Conservation (phyloP, 2,888 invertebrate species). For the Orchestes rusci region DNA sequence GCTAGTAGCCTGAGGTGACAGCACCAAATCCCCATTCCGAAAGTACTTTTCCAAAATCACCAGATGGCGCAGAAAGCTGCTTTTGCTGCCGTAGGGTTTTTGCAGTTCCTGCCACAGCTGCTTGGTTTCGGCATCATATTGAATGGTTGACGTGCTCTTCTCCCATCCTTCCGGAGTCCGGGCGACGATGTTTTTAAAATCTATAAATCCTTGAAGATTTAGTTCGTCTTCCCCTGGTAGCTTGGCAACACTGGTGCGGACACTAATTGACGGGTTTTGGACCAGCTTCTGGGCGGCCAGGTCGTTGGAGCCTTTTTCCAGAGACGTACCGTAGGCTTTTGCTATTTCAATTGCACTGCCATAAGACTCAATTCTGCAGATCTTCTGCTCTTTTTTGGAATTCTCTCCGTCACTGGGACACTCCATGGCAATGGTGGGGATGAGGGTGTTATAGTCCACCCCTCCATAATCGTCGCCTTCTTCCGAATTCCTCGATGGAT, state of each 20-base stretch:
- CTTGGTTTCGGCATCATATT: constrained; percentile 77
- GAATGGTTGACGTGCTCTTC: constrained; percentile 68
- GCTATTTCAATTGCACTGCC: constrained; percentile 28
- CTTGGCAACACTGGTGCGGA: no score
- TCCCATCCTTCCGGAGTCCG: constrained; percentile 81
- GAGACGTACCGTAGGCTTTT: constrained; percentile 18
- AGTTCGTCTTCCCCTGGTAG: constrained; percentile 67
- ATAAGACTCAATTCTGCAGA: no score
- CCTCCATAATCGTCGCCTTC: constrained; percentile 36
- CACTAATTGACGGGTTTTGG: constrained; percentile 24
- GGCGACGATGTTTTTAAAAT: constrained; percentile 64
- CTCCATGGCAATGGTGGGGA: constrained; percentile 40
- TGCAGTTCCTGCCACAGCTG: constrained; percentile 75
- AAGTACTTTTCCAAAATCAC: constrained; percentile 78
- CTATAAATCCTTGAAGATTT: constrained; percentile 66
- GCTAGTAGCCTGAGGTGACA: constrained; percentile 65
- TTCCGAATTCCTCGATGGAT: constrained; percentile 31
- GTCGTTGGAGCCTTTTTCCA: constrained; percentile 43
- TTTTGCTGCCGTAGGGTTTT: constrained; percentile 81
- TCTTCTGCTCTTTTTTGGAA: constrained; percentile 23
- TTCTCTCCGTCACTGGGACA: constrained; percentile 36
- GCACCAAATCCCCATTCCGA: constrained; percentile 62
- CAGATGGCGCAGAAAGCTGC: constrained; percentile 75
- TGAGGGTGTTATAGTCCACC: constrained; percentile 41
- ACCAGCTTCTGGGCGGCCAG: constrained; percentile 62